Evolutionary conservation across 2,797 vertebrate genomes (phyloP).

Genomic region (Petrocephalus sullivani): DNA sequence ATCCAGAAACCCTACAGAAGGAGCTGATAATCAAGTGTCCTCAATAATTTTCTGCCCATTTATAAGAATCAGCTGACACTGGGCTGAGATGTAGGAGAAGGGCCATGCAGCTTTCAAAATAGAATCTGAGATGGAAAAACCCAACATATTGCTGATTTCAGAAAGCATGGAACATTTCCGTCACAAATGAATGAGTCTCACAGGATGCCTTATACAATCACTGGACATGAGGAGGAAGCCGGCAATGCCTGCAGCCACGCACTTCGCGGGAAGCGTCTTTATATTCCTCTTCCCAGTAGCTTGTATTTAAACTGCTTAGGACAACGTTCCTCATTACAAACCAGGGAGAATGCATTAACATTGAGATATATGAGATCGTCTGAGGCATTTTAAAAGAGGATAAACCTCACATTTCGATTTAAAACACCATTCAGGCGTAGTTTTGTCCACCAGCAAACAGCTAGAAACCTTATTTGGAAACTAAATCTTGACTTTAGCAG

Average conservation of each 20-base stretch:
- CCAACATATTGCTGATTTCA: background rate
- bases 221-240: background rate
- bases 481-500: background rate
- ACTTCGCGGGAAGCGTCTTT: background rate
- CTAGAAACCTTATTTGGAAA: background rate
- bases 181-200: background rate
- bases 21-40: background rate
- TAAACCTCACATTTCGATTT: background rate
- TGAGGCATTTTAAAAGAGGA: background rate
- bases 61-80: background rate
- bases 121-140: background rate
- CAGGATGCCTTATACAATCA: slow-evolving; percentile 5
- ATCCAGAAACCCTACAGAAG: background rate
- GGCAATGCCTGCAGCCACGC: background rate
- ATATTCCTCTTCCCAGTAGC: background rate
- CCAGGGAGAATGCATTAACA: background rate
- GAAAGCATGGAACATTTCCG: background rate
- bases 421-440: background rate
- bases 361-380: background rate
- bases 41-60: background rate
- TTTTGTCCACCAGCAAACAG: background rate
- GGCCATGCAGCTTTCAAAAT: background rate
- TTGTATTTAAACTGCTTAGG: background rate
- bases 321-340: background rate
- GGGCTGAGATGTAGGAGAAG: background rate